Base-by-base conservation (phyloP, 1,140 invertebrate species). In the Micrasema minimum region DNA sequence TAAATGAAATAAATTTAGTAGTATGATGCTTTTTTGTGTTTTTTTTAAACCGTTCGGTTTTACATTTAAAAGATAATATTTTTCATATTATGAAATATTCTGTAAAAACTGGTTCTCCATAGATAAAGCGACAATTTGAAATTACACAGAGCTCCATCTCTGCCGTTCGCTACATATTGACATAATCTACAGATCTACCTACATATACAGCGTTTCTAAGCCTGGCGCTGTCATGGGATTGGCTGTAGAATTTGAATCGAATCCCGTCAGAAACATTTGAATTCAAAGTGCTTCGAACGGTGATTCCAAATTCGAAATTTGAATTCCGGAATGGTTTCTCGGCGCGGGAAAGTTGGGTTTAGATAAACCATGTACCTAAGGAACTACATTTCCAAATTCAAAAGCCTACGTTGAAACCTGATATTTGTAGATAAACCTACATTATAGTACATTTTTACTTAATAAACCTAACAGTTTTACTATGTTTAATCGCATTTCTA, bases 251-350 rank as follows among this genome's bases (percentile, higher is more conserved):
- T 59, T 38, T 41, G 55, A 59, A 59, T 59, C 35, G 55, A 59
- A 38, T 23, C 37, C 35, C 38, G 55, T 59, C 55, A 59, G 55
- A 59, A 59, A 59, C 55, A 59, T 59, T 59, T 59, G 55, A 59
- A 59, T 59, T 59, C 55, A 59, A 59, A 59, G 55, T 59, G 55
- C 55, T 22, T 59, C 55, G 55, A 59, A 59, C 55, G 35, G 55
- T 59, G 55, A 59, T 59, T 59, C 16, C 37, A 16, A 59, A 59
- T 59, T 59, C 37, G 51, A 20, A 59, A 59, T 59, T 59, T 59
- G 55, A 59, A 59, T 59, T 59, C 55, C 7, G 37, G 55, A 59
- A 59, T 38, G 35, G 55, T 18, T 55, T 43, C 55, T 12, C 55
- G 37, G 9, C 55, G 9, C 55, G 55, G 20, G 18, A 59, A 59